Percentiles rank a stretch among this genome's conserved stretches.
Conservation (phyloP, 2,113 vertebrate genomes). For the Pollimyrus isidori region DNA sequence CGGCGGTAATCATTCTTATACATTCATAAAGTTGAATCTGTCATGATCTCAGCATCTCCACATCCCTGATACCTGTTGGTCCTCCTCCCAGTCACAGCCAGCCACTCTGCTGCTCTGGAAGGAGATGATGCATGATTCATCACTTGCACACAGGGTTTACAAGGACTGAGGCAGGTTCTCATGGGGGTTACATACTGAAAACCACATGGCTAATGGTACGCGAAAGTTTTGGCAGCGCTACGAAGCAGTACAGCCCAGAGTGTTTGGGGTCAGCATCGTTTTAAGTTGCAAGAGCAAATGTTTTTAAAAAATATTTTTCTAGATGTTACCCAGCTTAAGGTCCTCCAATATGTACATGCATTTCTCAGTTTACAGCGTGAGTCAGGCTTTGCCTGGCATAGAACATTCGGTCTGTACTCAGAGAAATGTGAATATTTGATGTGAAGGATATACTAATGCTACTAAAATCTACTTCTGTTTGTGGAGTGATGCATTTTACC, state of each 20-base stretch:
- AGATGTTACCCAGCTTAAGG: background rate
- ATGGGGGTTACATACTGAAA: background rate
- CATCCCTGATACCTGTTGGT: background rate
- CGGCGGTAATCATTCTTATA: background rate
- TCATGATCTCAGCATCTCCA: background rate
- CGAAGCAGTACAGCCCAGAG: background rate
- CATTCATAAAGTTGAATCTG: background rate
- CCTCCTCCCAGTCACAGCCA: background rate
- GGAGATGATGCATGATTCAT: background rate
- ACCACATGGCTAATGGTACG: background rate
- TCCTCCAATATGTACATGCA: background rate
- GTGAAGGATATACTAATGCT: slow-evolving; percentile 25
- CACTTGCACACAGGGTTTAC: background rate
- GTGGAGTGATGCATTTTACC: slow-evolving; percentile 33
- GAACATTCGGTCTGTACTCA: slow-evolving; percentile 58
- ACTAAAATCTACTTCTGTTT: slow-evolving; percentile 26
- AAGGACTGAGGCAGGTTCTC: background rate
- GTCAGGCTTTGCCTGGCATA: slow-evolving; percentile 27
- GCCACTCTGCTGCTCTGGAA: background rate
- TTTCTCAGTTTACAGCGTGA: background rate
- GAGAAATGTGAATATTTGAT: slow-evolving; percentile 68
- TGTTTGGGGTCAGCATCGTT: background rate
- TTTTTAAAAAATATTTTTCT: background rate
- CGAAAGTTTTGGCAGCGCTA: background rate
- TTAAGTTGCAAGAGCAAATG: background rate